Conservation (phyloP, 2,888 invertebrate genomes). For the Eristalinus sepulchralis region DNA sequence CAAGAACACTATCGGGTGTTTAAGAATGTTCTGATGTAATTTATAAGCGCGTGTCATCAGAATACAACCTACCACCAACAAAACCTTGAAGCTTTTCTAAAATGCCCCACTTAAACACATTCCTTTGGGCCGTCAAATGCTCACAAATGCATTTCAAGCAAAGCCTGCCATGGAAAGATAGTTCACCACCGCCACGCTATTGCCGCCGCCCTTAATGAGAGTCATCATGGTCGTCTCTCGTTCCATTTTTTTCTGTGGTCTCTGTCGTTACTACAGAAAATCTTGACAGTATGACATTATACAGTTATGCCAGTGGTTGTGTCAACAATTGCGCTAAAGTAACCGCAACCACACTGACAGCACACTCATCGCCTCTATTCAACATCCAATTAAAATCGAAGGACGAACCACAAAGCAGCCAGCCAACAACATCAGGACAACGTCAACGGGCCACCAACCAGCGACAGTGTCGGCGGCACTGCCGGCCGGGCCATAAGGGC, state of each 20-base stretch:
- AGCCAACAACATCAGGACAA: constrained; percentile 44
- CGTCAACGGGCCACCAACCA: constrained; percentile 1
- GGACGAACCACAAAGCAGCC: constrained; percentile 44
- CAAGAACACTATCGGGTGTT: no score
- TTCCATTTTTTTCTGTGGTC: constrained; percentile 12
- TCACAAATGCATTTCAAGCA: not conserved
- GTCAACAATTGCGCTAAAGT: constrained; percentile 27
- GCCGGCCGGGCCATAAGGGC: constrained; percentile 36
- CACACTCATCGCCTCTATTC: constrained; percentile 53
- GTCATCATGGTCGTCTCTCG: constrained; percentile 1
- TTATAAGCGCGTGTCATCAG: no score
- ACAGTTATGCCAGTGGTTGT: not conserved
- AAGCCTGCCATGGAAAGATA: not conserved
- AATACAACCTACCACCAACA: no score
- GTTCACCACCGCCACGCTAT: not conserved
- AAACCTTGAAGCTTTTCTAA: no score
- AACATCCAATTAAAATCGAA: constrained; percentile 63
- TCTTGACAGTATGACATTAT: constrained; percentile 14
- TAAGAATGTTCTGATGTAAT: no score
- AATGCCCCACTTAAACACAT: not conserved
- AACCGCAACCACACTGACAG: constrained; percentile 62
- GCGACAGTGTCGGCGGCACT: constrained; percentile 31
- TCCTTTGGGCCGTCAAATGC: not conserved
- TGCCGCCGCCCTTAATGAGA: constrained; percentile 8
- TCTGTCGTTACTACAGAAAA: constrained; percentile 12